Evolutionary conservation across 2,888 invertebrate genomes (phyloP), one percentile per base, ranked within the genome.

Genomic region (Tipula confusa): DNA sequence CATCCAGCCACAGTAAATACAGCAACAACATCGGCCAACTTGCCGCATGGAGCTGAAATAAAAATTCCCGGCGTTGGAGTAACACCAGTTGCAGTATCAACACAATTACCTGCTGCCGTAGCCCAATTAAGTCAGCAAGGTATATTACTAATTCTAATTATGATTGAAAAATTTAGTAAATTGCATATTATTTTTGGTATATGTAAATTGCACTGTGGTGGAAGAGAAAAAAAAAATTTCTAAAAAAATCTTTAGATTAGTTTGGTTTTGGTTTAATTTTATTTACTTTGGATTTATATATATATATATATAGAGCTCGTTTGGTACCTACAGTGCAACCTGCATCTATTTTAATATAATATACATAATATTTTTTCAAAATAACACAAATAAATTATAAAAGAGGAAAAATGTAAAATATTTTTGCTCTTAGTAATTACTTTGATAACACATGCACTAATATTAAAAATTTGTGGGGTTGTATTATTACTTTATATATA

Each of bases 51-150:
- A 85, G 89, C 90, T 18, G 92, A 93, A 89, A 92, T 93, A 83
- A 93, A 93, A 88, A 91, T 93, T 85, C 90, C 92, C 83, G 91
- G 91, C 13, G 90, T 91, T 85, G 91, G 92, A 83, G 91, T 90
- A 83, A 92, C 93, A 79, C 92, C 93, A 13, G 91, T 93, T 84
- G 92, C 93, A 13, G 91, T 92, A 38, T 91, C 93, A 29, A 92
- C 92, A 1, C 90, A 91, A 82, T 87, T 93, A 84, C 92, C 93
- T 82, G 91, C 93, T 83, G 92, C 92, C 83, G 92, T 93, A 84
- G 91, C 92, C 83, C 92, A 93, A 87, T 90, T 93, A 84, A 90
- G 89, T 85, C 92, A 92, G 87, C 92, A 92, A 91, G 92, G 92
- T 92, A 89, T 87, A 29, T 29, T 29, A 79, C 13, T 29, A 3